Evolutionary conservation across 2,113 vertebrate species (phyloP), one percentile per base, ranked within the genome.

Genomic region (Lipotes vexillifer): DNA sequence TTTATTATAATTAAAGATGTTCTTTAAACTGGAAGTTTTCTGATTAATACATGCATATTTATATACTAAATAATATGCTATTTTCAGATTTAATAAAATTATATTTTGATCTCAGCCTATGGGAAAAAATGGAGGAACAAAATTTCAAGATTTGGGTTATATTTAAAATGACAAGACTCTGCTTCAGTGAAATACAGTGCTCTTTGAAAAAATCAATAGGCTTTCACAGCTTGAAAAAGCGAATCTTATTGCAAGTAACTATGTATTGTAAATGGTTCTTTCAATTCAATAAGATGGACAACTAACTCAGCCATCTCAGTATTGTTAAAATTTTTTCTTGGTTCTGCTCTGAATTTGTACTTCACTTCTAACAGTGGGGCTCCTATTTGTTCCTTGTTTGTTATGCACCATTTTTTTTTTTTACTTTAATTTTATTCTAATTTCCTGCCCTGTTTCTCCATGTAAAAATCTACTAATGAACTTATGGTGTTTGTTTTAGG

Each of bases 121-220:
- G 44, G 46, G 33, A 55, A 88, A 88, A 63, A 69, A 93, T 69
- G 57, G 8, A 97, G 27, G 15, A 80, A 9, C 27, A 91, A 90
- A 94, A 93, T 90, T 96, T 75, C 92, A 92, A 95, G 61, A 91
- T 61, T 83, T 83, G 18, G 9, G 21, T 72, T 85, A 41, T 88
- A 78, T 94, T 97, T 95, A 88, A 95, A 95, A 57, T 90, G 78
- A 44, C 46, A 97, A 85, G 96, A 86, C 27, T 82, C 66, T 84
- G 84, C 65, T 87, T 78, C 41, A 86, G 55, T 94, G 46, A 95
- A 85, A 94, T 93, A 75, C 12, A 87, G 12, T 38, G 38, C 25
- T 90, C 29, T 90, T 83, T 29, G 38, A 84, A 86, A 95, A 97
- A 86, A 78, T 78, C 36, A 88, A 83, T 93, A 94, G 38, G 59